These are phyloP conservation scores for Crepidodera aurea DNA, from an alignment of 2,888 invertebrate genomes.

Conservation along the genomic window DNA sequence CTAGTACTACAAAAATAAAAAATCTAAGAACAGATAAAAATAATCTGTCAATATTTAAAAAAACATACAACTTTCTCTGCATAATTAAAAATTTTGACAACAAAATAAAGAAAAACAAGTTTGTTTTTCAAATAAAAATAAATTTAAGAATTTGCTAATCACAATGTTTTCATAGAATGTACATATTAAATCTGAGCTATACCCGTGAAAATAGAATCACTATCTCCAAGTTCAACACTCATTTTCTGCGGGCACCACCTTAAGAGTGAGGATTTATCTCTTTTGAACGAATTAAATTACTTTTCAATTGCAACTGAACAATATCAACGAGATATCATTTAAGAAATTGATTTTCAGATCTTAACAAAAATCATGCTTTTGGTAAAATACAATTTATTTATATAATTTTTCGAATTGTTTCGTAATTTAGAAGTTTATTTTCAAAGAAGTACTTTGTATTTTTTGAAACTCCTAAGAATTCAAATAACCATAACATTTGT, in stretches of 20 bases:
- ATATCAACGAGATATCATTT: constrained; percentile 7
- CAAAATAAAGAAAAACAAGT: constrained; percentile 28
- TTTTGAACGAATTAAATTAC: constrained; percentile 14
- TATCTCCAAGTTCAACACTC: constrained; percentile 40
- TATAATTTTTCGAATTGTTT: too few species aligned
- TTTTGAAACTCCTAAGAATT: too few species aligned
- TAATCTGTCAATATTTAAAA: constrained; percentile 35
- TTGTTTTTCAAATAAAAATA: constrained; percentile 23
- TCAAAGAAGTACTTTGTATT: too few species aligned
- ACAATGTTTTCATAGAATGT: constrained; percentile 51
- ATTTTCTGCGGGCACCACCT: constrained; percentile 43
- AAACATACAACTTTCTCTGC: constrained; percentile 26
- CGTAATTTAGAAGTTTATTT: too few species aligned
- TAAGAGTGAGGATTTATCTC: constrained; percentile 32
- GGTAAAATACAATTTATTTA: too few species aligned
- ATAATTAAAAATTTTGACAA: constrained; percentile 39
- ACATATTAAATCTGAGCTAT: constrained; percentile 48
- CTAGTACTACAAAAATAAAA: constrained; percentile 51
- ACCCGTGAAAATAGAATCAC: constrained; percentile 48
- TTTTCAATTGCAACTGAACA: constrained; percentile 26
- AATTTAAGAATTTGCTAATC: constrained; percentile 45
- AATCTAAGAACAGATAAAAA: constrained; percentile 43
- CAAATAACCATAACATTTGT: too few species aligned
- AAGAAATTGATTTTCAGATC: too few species aligned
- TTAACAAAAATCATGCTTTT: constrained; percentile 16